phyloP scores from a whole-genome alignment of 2,888 invertebrate genomes.

The Agapostemon virescens region DNA sequence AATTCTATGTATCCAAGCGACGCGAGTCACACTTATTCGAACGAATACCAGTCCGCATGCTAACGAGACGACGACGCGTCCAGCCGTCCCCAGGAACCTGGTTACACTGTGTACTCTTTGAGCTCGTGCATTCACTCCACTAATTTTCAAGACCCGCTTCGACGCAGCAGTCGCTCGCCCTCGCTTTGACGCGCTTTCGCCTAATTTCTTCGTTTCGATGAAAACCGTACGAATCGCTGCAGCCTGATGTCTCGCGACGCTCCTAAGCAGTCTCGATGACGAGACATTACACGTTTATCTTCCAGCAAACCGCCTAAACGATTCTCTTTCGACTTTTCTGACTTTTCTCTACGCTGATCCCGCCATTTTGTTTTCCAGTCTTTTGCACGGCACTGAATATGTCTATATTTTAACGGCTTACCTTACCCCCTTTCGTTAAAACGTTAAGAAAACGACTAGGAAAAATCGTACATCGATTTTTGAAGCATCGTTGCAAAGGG shows the following conservation, averaged over 20 bases:
- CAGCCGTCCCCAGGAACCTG: constrained; percentile 24
- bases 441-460: too few relatives aligned
- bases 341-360: not conserved
- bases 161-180: constrained; percentile 17
- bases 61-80: constrained; percentile 47
- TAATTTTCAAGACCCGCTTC: constrained; percentile 39
- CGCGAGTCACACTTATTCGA: constrained; percentile 33
- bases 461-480: too few relatives aligned
- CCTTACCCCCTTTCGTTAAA: too few relatives aligned
- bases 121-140: constrained; percentile 36
- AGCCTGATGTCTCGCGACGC: not conserved
- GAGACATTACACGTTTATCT: not conserved
- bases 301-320: not conserved
- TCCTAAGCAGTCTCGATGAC: not conserved
- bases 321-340: not conserved
- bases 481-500: too few relatives aligned
- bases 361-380: too few relatives aligned
- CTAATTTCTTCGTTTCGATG: constrained; percentile 20
- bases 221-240: not conserved
- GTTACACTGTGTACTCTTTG: constrained; percentile 49
- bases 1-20: constrained; percentile 45
- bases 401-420: too few relatives aligned
- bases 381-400: too few relatives aligned
- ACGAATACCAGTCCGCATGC: constrained; percentile 47
- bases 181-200: constrained; percentile 32